Percentiles rank a stretch among this genome's conserved stretches.
These are phyloP conservation scores for Cryptocephalus moraei DNA, from an alignment of 2,888 invertebrate species.

Conservation along the genomic window DNA sequence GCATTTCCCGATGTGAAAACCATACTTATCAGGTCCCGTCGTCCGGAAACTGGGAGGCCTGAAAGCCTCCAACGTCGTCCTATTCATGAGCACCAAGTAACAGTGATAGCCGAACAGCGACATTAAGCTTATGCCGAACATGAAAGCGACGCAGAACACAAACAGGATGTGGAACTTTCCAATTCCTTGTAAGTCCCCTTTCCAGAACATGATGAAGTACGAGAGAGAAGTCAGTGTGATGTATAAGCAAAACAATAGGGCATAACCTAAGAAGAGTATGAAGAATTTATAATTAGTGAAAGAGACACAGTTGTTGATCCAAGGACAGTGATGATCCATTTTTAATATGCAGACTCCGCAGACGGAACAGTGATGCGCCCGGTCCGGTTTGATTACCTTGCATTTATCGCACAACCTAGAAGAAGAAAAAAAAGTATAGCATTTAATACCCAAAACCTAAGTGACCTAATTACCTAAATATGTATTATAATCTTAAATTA, in stretches of 20 bases:
- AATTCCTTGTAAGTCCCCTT: conserved; percentile 66
- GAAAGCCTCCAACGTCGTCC: conserved; percentile 95
- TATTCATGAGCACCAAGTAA: conserved; percentile 84
- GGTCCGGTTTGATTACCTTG: conserved; percentile 89
- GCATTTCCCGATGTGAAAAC: conserved; percentile 83
- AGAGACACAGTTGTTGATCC: conserved; percentile 98
- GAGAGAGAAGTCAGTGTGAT: conserved; percentile 77
- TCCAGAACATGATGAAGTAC: conserved; percentile 87
- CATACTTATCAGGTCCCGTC: conserved; percentile 89
- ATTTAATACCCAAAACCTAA: too few species aligned
- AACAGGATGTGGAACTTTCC: conserved; percentile 93
- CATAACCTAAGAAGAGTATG: conserved; percentile 92
- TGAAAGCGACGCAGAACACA: conserved; percentile 91
- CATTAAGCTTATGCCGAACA: conserved; percentile 94
- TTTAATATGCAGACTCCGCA: conserved; percentile 93
- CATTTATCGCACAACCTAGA: conserved; percentile 95
- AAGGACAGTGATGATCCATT: conserved; percentile 99
- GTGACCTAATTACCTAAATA: too few species aligned
- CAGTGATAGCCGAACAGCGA: conserved; percentile 96
- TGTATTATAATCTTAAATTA: too few species aligned
- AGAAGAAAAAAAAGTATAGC: too few species aligned
- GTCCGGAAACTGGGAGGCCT: conserved; percentile 84
- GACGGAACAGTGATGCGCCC: conserved; percentile 96
- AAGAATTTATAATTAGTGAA: conserved; percentile 99
- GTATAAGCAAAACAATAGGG: conserved; percentile 84